These are phyloP conservation scores for Pinna nobilis DNA, from an alignment of 1,140 invertebrate genomes.

Conservation along the genomic window DNA sequence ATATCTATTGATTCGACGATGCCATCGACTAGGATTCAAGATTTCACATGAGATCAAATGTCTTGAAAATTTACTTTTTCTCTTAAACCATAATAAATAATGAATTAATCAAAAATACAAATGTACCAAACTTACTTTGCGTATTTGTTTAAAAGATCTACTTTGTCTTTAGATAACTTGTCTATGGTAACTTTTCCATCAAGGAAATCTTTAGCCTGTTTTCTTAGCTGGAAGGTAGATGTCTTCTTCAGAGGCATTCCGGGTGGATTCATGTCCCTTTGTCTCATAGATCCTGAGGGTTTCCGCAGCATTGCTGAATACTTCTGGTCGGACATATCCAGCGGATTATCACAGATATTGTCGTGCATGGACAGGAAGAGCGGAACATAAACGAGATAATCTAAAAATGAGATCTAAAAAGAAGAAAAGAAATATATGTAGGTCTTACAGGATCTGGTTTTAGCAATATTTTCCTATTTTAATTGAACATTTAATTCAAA, in stretches of 20 bases:
- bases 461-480: no score
- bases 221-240: constrained; percentile 49
- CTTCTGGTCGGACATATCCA: constrained; percentile 68
- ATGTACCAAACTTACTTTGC: constrained; percentile 59
- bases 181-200: constrained; percentile 53
- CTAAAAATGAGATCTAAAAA: constrained; percentile 68
- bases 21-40: no score
- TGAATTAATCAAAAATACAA: no score
- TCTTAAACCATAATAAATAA: no score
- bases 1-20: no score
- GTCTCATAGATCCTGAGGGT: constrained; percentile 51
- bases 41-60: no score
- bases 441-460: background rate
- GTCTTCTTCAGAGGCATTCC: constrained; percentile 54
- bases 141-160: constrained; percentile 56
- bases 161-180: constrained; percentile 48
- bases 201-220: constrained; percentile 58
- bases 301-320: constrained; percentile 47
- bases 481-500: no score
- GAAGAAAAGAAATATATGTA: background rate
- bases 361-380: constrained; percentile 72
- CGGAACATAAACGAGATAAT: constrained; percentile 71
- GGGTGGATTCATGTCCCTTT: constrained; percentile 69
- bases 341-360: constrained; percentile 67
- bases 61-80: no score